Evolutionary conservation across 2,113 vertebrate species (phyloP), one percentile per base, ranked within the genome.

Genomic region (Tyto alba): DNA sequence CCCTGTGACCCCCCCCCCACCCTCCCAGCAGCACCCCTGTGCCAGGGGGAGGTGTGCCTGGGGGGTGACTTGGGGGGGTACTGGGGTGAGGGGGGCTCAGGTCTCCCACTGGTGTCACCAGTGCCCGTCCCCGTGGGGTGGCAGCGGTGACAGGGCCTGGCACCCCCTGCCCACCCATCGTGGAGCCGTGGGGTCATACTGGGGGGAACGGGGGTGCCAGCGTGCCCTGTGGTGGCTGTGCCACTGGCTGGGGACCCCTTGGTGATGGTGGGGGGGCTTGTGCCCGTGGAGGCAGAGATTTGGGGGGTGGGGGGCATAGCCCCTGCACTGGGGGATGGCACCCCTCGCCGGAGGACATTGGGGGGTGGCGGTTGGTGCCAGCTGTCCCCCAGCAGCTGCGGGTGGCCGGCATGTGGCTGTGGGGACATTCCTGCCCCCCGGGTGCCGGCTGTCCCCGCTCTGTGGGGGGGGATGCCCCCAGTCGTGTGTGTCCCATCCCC

Each of bases 331-430:
- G 75, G 41, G 45, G 27, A 15, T 67, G 82, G 22, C 88, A 75
- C 30, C 32, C 20, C 21, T 16, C 43, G 30, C 34, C 11, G 5
- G 53, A 13, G 34, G 41, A 52, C 68, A 9, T 9, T 1, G 10
- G n/a, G 41, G 29, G 45, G n/a, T 85, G 68, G 64, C 50, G 1
- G 11, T 25, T 7, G 74, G 86, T 84, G 85, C 69, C 89, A 80
- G 86, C 89, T 95, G 93, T 91, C 72, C 88, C 83, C 47, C 5
- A 10, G 88, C 88, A 95, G 85, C 91, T 95, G 95, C 18, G 32
- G 15, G 69, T 32, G 90, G 63, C 82, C 52, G 8, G 29, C 72
- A 22, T 21, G 86, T 29, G 82, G 73, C 83, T 7, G 12, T 17
- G 26, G 86, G 63, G 86, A 80, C 89, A 88, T 92, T 90, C 90